A percentile compares a stretch with the other conserved stretches of the same genome.
Conservation (phyloP, 2,888 invertebrate species). For the Hipparchia sbordonii region DNA sequence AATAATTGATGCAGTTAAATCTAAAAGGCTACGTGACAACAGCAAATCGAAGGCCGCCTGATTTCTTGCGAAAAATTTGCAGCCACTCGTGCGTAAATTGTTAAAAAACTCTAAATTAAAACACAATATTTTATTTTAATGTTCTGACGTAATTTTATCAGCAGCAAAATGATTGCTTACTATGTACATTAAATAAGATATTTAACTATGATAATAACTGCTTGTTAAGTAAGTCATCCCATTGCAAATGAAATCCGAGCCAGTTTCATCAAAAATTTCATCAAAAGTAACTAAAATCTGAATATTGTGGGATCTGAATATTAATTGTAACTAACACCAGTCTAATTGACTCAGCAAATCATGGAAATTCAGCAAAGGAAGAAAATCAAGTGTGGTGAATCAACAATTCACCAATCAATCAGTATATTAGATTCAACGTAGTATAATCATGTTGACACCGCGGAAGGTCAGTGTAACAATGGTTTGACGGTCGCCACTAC, state of each 20-base stretch:
- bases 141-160: too few species aligned
- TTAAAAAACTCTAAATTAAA: neutral
- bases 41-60: conserved; percentile 45
- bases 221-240: too few species aligned
- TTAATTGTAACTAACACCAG: too few species aligned
- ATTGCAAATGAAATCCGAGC: too few species aligned
- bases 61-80: conserved; percentile 29
- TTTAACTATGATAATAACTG: too few species aligned
- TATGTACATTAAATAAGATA: too few species aligned
- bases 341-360: too few species aligned
- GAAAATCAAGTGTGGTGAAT: neutral
- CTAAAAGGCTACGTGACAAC: conserved; percentile 21
- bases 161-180: too few species aligned
- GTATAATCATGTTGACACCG: conserved; percentile 15
- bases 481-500: conserved; percentile 4
- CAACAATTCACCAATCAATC: conserved; percentile 1
- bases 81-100: conserved; percentile 31
- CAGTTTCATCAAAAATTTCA: too few species aligned
- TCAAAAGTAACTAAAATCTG: too few species aligned
- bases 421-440: conserved; percentile 9
- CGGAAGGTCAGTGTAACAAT: conserved; percentile 4
- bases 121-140: too few species aligned
- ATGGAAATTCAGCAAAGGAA: neutral
- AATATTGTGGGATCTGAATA: too few species aligned
- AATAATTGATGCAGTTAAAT: neutral